Base-by-base conservation (phyloP, 1,140 invertebrate genomes). In the Philotrypesis tridentata region DNA sequence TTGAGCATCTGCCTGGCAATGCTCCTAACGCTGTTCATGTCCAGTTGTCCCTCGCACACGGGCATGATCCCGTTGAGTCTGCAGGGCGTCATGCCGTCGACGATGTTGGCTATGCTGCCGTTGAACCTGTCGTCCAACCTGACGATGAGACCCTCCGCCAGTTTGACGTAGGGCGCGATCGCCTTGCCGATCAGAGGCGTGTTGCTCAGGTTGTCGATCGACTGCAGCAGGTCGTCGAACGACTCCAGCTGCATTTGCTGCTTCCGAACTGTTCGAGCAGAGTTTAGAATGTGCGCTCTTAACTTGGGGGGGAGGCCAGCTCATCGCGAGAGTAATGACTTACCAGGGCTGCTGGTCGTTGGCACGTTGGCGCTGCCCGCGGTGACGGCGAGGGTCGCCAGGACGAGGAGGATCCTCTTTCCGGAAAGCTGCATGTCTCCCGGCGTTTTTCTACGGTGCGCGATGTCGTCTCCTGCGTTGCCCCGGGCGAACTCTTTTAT, bases 11-110 rank as follows among this genome's bases (percentile, higher is more conserved):
- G 75, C 31, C 55, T 25, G 0, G 23, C 14, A 11, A 81, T 8
- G 2, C 33, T 37, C 17, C 21, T 8, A 5, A 48, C 29, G 9
- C 21, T 70, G 2, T 6, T 21, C 23, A 21, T 23, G n/a, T 82
- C 60, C 0, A 77, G 11, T 3, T 7, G 40, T 12, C 48, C 65
- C 8, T 21, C 6, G 17, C 73, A 82, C 0, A 14, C 12, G 0
- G 75, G n/a, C 1, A 27, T 8, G 1, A 1, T 21, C 23, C 3
- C 25, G 40, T 68, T 27, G 0, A 82, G 61, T 2, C 40, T 14
- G 67, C 67, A 76, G 3, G 80, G 43, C 65, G 71, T 61, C 0
- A 82, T 55, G 27, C 73, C 71, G 25, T 76, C 61, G 14, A 82
- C n/a, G 1, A 31, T 8, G 3, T 21, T 23, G 0, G 31, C 48